phyloP scores from a whole-genome alignment of 2,888 invertebrate genomes.

The Sturmia bella region DNA sequence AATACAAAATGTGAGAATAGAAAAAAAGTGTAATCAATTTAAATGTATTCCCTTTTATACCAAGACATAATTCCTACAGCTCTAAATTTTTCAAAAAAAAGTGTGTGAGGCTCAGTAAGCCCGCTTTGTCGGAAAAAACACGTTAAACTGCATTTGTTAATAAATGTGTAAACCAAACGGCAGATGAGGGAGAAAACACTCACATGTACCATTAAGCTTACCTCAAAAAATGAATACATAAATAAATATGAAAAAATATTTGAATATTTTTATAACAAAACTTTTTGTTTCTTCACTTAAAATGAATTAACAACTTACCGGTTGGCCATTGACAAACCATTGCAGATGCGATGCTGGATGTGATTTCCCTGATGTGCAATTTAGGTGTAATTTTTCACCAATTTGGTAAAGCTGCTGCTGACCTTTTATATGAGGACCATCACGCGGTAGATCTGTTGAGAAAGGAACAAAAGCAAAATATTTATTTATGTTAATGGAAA shows the following conservation, averaged over 20 bases:
- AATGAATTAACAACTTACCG: constrained; percentile 83
- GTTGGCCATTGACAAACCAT: constrained; percentile 90
- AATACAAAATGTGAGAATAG: neutral
- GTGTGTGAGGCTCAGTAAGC: neutral
- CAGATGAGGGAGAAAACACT: neutral
- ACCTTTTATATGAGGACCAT: constrained; percentile 89
- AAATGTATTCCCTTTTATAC: neutral
- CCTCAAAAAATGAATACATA: no score
- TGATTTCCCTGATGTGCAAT: constrained; percentile 90
- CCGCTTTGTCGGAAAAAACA: neutral
- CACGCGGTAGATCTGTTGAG: constrained; percentile 85
- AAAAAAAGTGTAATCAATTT: constrained; percentile 2
- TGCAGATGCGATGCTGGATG: constrained; percentile 88
- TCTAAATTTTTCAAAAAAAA: neutral
- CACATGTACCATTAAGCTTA: neutral
- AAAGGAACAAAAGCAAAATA: constrained; percentile 17
- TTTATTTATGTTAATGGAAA: neutral
- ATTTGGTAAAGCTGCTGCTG: constrained; percentile 88
- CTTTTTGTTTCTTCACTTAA: neutral
- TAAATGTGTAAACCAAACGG: neutral
- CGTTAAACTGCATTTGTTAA: neutral
- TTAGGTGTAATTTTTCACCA: constrained; percentile 88
- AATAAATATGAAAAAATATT: neutral
- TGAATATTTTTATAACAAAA: neutral
- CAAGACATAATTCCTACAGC: neutral